Percentiles rank a stretch among this genome's conserved stretches.
phyloP scores from a whole-genome alignment of 1,140 invertebrate species.

The Aphidius gifuensis region DNA sequence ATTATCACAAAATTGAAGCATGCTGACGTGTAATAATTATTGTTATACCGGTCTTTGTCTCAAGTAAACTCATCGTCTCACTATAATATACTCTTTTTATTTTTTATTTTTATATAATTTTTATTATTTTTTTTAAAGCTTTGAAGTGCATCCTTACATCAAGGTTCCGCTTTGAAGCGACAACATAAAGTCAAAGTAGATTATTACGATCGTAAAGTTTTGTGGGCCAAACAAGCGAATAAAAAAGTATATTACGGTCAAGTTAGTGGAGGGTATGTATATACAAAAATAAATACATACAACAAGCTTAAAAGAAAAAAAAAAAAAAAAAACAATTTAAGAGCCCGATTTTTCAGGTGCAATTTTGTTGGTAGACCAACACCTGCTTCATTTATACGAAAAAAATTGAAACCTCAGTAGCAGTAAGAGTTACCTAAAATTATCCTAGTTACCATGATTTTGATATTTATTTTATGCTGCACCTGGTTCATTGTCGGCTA shows the following conservation, averaged over 20 bases:
- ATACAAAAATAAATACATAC: conserved; percentile 1
- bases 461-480: not conserved
- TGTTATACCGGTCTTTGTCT: conserved; percentile 28
- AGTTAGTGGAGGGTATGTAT: too few relatives aligned
- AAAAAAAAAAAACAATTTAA: not conserved
- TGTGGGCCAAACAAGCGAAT: not conserved
- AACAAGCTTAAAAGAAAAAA: not conserved
- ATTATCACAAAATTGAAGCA: conserved; percentile 46
- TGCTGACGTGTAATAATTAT: conserved; percentile 50
- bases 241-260: conserved; percentile 7
- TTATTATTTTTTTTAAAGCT: conserved; percentile 7
- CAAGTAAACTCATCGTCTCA: conserved; percentile 4
- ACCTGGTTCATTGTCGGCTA: not conserved
- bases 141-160: conserved; percentile 21
- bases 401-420: conserved; percentile 19
- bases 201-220: conserved; percentile 21
- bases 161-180: conserved; percentile 33
- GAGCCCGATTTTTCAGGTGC: conserved; percentile 27
- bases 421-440: conserved; percentile 7
- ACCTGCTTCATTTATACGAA: conserved; percentile 13
- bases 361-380: conserved; percentile 13
- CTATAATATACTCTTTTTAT: conserved; percentile 1
- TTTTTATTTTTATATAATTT: conserved; percentile 21
- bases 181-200: conserved; percentile 3
- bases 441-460: conserved; percentile 11